Conservation (phyloP, 2,113 vertebrate species). For the Colossoma macropomum region DNA sequence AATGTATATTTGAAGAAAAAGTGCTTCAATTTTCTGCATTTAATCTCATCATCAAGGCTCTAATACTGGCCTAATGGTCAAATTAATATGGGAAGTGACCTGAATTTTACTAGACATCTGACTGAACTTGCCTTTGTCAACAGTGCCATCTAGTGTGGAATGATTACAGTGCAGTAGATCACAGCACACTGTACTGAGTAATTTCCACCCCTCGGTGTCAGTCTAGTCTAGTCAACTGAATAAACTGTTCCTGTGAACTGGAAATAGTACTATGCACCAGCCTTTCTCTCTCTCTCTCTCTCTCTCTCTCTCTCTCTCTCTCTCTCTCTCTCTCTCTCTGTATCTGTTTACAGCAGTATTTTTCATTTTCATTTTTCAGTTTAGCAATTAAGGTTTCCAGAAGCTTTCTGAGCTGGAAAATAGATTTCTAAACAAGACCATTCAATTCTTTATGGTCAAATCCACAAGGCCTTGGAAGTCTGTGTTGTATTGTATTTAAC, state of each 20-base stretch:
- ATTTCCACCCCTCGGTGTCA: constrained; percentile 3
- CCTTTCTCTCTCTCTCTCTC: not conserved
- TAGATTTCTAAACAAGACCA: not conserved
- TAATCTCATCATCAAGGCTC: not conserved
- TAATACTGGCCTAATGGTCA: not conserved
- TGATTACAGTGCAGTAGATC: not conserved
- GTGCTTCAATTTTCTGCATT: no score
- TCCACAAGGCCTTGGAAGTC: not conserved
- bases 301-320: not conserved
- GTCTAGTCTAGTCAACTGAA: not conserved
- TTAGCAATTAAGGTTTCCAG: not conserved
- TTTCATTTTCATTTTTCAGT: not conserved
- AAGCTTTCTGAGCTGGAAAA: constrained; percentile 2
- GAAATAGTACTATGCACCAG: no score
- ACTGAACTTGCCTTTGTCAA: not conserved
- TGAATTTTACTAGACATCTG: not conserved
- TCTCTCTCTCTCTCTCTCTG: not conserved
- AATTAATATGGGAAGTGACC: not conserved
- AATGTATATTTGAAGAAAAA: no score
- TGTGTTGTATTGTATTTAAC: no score
- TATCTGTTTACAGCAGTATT: not conserved
- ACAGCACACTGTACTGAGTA: not conserved
- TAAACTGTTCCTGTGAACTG: not conserved
- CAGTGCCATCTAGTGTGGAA: constrained; percentile 41
- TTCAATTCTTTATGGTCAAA: not conserved